Percentiles rank a stretch among this genome's conserved stretches.
Conservation (phyloP, 2,113 vertebrate species). For the Vicugna pacos region DNA sequence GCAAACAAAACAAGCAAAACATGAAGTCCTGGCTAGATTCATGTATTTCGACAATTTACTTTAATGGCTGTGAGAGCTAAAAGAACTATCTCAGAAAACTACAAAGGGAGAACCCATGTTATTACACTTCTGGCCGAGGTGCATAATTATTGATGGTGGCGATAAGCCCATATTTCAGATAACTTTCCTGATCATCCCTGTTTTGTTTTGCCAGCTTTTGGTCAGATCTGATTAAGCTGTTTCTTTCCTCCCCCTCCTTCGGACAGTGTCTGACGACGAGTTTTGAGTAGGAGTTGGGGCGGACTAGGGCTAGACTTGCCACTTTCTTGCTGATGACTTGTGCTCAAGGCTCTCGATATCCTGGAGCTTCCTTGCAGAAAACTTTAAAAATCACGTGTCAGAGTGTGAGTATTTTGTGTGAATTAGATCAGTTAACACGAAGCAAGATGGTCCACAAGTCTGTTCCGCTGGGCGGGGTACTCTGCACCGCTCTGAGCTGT, state of each 20-base stretch:
- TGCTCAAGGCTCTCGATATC: background rate
- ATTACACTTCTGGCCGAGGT: background rate
- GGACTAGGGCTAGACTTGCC: background rate
- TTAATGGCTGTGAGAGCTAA: background rate
- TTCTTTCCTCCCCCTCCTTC: background rate
- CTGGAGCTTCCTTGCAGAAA: background rate
- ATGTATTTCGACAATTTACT: constrained; percentile 39
- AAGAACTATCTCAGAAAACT: background rate
- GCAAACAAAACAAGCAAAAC: no score
- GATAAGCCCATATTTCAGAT: background rate
- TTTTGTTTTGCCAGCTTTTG: background rate
- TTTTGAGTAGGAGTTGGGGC: background rate
- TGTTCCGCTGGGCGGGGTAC: background rate
- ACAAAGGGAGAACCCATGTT: background rate
- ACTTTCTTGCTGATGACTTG: background rate
- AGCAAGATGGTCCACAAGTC: background rate
- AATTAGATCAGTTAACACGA: background rate
- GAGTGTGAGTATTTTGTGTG: background rate
- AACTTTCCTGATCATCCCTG: background rate
- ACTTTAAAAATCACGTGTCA: background rate
- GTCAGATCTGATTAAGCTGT: background rate
- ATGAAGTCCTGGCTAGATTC: background rate
- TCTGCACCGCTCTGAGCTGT: background rate
- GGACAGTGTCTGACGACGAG: background rate
- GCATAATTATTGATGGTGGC: background rate